Evolutionary conservation across 2,113 vertebrate species (phyloP).

Genomic region (Melanerpes aurifrons): DNA sequence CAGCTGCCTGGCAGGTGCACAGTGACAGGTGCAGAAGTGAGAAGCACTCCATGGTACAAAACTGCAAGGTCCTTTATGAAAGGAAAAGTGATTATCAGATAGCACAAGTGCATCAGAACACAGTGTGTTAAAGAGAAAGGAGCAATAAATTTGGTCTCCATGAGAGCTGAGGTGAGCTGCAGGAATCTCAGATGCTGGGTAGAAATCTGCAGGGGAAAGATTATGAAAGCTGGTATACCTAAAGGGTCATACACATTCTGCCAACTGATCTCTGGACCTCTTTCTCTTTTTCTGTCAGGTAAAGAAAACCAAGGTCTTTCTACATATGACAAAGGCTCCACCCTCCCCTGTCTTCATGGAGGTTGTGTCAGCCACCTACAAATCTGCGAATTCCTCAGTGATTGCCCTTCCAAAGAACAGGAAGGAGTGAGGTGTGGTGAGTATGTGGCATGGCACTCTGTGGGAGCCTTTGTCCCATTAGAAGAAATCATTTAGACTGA

Average conservation of each 20-base stretch:
- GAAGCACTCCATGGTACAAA: background rate
- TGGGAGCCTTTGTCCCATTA: background rate
- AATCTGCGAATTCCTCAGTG: constrained; percentile 84
- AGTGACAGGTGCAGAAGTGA: background rate
- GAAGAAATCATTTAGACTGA: background rate
- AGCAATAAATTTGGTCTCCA: background rate
- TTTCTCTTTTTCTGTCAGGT: background rate
- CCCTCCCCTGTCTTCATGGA: constrained; percentile 77
- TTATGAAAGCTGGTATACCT: background rate
- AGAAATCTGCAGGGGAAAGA: background rate
- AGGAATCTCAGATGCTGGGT: background rate
- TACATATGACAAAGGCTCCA: constrained; percentile 37
- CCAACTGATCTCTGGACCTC: background rate
- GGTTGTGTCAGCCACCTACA: constrained; percentile 79
- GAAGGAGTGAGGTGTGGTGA: constrained; percentile 84
- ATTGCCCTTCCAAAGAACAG: constrained; percentile 81
- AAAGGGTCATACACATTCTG: background rate
- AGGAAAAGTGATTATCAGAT: background rate
- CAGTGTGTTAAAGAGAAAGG: background rate
- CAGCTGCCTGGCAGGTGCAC: background rate
- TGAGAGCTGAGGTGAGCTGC: background rate
- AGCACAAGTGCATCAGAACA: background rate
- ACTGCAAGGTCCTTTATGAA: background rate
- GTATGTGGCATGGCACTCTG: background rate
- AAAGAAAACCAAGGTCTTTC: constrained; percentile 44